Percentiles rank a stretch among this genome's conserved stretches.
Evolutionary conservation across 2,797 vertebrate species (phyloP).

Genomic region (Rhinoraja longicauda): DNA sequence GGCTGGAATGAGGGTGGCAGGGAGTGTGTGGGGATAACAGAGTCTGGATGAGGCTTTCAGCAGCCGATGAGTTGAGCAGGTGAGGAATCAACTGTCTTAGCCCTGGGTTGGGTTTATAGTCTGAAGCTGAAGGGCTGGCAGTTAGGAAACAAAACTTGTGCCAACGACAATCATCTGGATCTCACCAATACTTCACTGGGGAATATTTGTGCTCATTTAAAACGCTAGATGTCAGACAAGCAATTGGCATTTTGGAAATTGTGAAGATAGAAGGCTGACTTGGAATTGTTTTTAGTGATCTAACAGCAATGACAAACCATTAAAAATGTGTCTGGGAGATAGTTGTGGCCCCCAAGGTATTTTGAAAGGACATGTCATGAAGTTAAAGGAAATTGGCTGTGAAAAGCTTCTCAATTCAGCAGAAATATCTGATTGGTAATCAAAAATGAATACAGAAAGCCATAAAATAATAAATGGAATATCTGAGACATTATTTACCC

Average conservation of each 20-base stretch:
- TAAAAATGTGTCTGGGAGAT: neutral
- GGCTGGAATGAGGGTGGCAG: neutral
- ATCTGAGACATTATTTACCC: neutral
- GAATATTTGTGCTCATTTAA: too few species aligned
- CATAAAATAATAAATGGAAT: neutral
- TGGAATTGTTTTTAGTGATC: neutral
- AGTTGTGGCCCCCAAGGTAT: neutral
- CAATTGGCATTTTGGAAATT: too few species aligned
- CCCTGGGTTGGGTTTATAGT: too few species aligned
- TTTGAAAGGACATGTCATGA: neutral
- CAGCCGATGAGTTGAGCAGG: too few species aligned
- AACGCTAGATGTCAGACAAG: too few species aligned
- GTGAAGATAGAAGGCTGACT: neutral
- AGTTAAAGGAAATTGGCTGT: neutral
- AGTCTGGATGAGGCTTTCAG: too few species aligned
- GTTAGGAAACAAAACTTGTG: too few species aligned
- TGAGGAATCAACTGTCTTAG: too few species aligned
- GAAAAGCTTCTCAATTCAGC: neutral
- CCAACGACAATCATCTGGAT: too few species aligned
- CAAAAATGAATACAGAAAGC: neutral
- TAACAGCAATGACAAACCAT: neutral
- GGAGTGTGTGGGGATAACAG: neutral
- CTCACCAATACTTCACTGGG: too few species aligned
- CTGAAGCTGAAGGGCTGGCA: too few species aligned
- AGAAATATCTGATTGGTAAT: neutral